Base-by-base conservation (phyloP, 2,888 invertebrate species). In the Choreutis nemorana region DNA sequence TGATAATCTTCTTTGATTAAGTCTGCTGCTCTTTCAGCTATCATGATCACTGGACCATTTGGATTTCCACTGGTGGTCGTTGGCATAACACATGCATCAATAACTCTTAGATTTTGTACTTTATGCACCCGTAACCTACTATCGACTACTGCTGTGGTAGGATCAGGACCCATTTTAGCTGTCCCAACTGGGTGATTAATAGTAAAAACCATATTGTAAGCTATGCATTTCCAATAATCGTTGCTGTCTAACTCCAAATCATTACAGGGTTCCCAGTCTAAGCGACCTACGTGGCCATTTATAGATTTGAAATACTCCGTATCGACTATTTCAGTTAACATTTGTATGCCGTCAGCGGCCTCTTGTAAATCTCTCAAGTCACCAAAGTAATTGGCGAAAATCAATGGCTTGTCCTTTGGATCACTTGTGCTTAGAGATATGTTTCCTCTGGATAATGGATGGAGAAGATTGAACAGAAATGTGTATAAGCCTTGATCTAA, bases 61-160 rank as follows among this genome's bases (percentile, higher is more conserved):
- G 89, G 90, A 52, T 91, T 91, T 0, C 87, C 89, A 48, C 89
- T 90, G 0, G 87, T 80, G 26, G 88, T 82, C 2, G 58, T 73
- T 0, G 91, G 91, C 90, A 92, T 91, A 23, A 92, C 81, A 30
- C 90, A 89, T 1, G 88, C 90, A 53, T 90, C 90, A 0, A 84
- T 82, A 1, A 90, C 87, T 21, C 90, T 71, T 1, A 90, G 62
- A 7, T 83, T 83, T 10, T 70, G 54, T 1, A 89, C 68, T 0
- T 86, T 86, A 33, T 86, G 81, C 0, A 90, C 85, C 36, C 72
- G 80, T 3, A 90, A 56, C 22, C 84, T 59, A 1, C 85, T 81
- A 53, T 86, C 84, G 82, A 42, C 42, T n/a, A 39, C 40, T 11
- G 38, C 29, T 5, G 33, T 30, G 4, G 87, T 86, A 0, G 48